These are phyloP conservation scores for Anthopleura sola DNA, from an alignment of 64 coral and sea anemone genomes.

Conservation along the genomic window DNA sequence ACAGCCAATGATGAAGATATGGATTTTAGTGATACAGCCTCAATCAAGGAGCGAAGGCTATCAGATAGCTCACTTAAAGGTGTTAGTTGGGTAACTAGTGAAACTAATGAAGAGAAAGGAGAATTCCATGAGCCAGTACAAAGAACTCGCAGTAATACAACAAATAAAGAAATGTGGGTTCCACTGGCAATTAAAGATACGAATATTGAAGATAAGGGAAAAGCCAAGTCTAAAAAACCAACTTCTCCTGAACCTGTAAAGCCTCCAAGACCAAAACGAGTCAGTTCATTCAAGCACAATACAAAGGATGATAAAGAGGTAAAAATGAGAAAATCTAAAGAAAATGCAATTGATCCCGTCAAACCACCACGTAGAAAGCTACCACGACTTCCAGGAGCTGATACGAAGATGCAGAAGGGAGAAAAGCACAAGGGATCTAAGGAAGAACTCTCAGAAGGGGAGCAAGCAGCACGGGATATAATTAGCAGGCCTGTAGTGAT, in stretches of 20 bases:
- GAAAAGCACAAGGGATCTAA: neutral
- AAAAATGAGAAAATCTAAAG: neutral
- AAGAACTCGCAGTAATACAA: constrained; percentile 17
- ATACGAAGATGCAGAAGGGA: neutral
- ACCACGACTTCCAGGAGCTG: constrained; percentile 2
- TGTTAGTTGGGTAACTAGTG: constrained; percentile 9
- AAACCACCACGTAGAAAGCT: constrained; percentile 41
- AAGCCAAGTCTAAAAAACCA: neutral
- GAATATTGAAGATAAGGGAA: neutral
- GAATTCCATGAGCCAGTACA: neutral
- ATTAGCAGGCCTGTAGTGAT: constrained; percentile 39
- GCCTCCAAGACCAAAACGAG: constrained; percentile 31
- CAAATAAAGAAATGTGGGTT: constrained; percentile 49
- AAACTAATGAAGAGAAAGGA: neutral
- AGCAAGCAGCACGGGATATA: constrained; percentile 20
- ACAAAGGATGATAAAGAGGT: constrained; percentile 10
- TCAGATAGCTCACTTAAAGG: constrained; percentile 25
- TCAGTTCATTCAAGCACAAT: constrained; percentile 10
- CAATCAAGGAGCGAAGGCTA: constrained; percentile 4
- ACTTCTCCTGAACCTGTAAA: constrained; percentile 12
- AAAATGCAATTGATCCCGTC: constrained; percentile 29
- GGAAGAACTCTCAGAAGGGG: neutral
- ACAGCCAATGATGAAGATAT: neutral
- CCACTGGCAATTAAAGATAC: neutral
- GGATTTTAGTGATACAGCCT: neutral